Conservation (phyloP, 2,797 vertebrate genomes). For the Melanotaenia maccullochi region DNA sequence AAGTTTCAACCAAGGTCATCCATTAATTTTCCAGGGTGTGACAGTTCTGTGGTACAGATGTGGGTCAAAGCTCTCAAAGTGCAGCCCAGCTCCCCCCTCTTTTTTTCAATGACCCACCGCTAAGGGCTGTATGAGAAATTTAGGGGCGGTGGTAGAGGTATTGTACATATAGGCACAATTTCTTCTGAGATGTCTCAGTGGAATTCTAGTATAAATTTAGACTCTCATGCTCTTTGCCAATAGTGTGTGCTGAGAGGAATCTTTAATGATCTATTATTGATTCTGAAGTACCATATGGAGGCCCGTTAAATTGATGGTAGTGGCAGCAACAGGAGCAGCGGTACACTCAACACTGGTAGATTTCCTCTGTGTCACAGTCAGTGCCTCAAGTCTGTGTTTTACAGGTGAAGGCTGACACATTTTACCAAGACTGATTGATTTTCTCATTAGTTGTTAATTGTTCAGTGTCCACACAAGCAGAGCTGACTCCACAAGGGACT, state of each 20-base stretch:
- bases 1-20: slow-evolving; percentile 72
- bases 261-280: slow-evolving; percentile 65
- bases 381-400: slow-evolving; percentile 34
- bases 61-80: slow-evolving; percentile 71
- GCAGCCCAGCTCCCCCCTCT: slow-evolving; percentile 29
- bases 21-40: slow-evolving; percentile 73
- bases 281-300: slow-evolving; percentile 59
- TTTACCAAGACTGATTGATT: slow-evolving; percentile 36
- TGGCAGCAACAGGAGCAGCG: slow-evolving; percentile 37
- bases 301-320: slow-evolving; percentile 62
- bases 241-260: slow-evolving; percentile 56
- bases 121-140: slow-evolving; percentile 48
- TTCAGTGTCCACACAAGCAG: slow-evolving; percentile 36
- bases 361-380: slow-evolving; percentile 46
- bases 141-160: slow-evolving; percentile 19
- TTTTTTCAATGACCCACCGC: slow-evolving; percentile 61
- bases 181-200: slow-evolving; percentile 51
- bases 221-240: slow-evolving; percentile 35
- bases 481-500: slow-evolving; percentile 53
- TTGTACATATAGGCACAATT: slow-evolving; percentile 43
- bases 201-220: slow-evolving; percentile 66
- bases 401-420: slow-evolving; percentile 33
- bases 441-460: slow-evolving; percentile 53
- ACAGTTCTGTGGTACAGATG: slow-evolving; percentile 79
- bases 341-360: slow-evolving; percentile 31